These are phyloP conservation scores for Actinemys pallida DNA, from an alignment of 2,113 vertebrate genomes.

Conservation along the genomic window DNA sequence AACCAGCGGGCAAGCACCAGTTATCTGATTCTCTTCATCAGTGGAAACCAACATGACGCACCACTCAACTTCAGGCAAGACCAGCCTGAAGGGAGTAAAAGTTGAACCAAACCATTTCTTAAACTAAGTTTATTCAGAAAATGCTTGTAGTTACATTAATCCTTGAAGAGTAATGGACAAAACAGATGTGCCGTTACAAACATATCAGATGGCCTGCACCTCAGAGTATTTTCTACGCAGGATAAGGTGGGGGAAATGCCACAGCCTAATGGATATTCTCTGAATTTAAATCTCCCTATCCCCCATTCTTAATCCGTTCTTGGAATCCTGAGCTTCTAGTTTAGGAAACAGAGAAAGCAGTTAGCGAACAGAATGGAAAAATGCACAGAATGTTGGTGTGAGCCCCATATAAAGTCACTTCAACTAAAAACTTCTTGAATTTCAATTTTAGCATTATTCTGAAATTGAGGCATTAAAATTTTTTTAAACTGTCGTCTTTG, in stretches of 20 bases:
- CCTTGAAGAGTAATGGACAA: neutral
- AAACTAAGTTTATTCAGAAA: neutral
- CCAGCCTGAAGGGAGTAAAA: neutral
- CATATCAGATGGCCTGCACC: neutral
- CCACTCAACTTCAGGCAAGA: conserved; percentile 6
- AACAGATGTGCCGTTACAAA: rapidly evolving
- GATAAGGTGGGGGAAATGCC: neutral
- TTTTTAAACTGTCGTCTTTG: neutral
- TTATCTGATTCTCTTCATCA: conserved; percentile 33
- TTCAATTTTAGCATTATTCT: neutral
- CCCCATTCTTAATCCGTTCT: neutral
- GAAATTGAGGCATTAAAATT: conserved; percentile 45
- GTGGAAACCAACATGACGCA: conserved; percentile 7
- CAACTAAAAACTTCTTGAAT: conserved; percentile 17
- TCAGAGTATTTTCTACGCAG: neutral
- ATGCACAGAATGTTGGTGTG: neutral
- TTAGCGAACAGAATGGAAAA: conserved; percentile 35
- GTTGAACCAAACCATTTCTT: neutral
- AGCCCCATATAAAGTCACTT: conserved; percentile 8
- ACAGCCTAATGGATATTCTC: neutral
- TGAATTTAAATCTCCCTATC: neutral
- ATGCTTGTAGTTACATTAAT: neutral
- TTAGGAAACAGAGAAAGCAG: conserved; percentile 4
- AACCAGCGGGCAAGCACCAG: conserved; percentile 11
- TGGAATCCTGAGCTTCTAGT: neutral